Evolutionary conservation across 1,140 invertebrate species (phyloP).

Genomic region (Ceratosolen solmsi): DNA sequence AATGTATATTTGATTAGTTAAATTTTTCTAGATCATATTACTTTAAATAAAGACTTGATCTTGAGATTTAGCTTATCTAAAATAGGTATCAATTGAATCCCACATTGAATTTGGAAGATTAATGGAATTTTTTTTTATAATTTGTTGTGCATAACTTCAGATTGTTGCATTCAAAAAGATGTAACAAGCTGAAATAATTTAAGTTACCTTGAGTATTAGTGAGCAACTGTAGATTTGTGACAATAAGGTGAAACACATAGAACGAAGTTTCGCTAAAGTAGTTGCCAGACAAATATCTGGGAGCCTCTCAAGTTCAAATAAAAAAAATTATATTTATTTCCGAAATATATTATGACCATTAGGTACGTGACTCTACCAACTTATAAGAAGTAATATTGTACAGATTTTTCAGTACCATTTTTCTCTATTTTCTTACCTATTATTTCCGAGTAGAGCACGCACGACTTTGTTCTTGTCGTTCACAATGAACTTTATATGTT

Average conservation of each 20-base stretch:
- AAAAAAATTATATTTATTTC: slow-evolving; percentile 35
- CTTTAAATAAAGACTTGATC: not conserved
- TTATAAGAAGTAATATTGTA: slow-evolving; percentile 40
- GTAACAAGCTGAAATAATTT: not conserved
- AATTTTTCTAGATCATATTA: not conserved
- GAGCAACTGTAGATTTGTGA: slow-evolving; percentile 13
- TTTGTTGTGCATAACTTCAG: not conserved
- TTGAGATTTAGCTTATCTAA: not conserved
- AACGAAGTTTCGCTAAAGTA: not conserved
- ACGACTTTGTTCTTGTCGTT: slow-evolving; percentile 37
- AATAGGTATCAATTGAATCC: not conserved
- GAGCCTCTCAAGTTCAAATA: slow-evolving; percentile 4
- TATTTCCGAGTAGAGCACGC: slow-evolving; percentile 28
- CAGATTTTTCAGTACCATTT: slow-evolving; percentile 21
- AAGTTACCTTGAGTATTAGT: not conserved
- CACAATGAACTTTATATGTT: slow-evolving; percentile 42
- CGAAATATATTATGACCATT: not conserved
- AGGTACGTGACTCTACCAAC: slow-evolving; percentile 33
- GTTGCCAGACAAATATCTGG: not conserved
- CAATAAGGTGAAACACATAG: not conserved
- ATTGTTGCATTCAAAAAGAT: not conserved
- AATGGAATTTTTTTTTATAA: not conserved
- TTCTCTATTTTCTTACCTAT: slow-evolving; percentile 24
- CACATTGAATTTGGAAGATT: not conserved
- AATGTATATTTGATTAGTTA: not conserved